Evolutionary conservation across 2,113 vertebrate genomes (phyloP).

Genomic region (Stercorarius parasiticus): DNA sequence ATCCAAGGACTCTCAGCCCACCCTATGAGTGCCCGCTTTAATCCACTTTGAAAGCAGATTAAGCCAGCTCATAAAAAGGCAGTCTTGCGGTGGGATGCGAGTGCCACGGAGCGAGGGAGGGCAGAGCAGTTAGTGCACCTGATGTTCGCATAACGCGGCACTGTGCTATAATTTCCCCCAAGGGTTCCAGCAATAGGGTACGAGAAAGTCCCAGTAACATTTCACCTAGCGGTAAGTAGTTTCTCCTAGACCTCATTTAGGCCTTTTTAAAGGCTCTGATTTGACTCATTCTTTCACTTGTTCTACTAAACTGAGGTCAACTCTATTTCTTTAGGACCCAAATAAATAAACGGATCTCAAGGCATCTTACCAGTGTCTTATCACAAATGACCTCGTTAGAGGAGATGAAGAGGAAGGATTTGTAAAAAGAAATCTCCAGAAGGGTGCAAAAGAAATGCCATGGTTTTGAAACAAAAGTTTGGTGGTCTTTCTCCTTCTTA

Average conservation of each 20-base stretch:
- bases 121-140: neutral
- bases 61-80: neutral
- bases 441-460: neutral
- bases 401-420: neutral
- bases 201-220: neutral
- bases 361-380: neutral
- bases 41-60: neutral
- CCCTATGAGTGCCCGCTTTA: neutral
- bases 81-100: neutral
- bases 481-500: neutral
- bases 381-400: neutral
- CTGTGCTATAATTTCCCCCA: neutral
- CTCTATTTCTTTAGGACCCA: neutral
- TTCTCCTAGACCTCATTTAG: neutral
- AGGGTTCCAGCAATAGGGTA: neutral
- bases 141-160: fast-evolving
- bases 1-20: neutral
- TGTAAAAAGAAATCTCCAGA: neutral
- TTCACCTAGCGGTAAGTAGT: neutral
- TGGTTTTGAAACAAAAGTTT: neutral
- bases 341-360: neutral
- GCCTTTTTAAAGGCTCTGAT: neutral
- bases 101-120: neutral
- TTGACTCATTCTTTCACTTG: neutral
- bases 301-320: neutral